Evolutionary conservation across 1,140 invertebrate genomes (phyloP).

Genomic region (Babylonia areolata): DNA sequence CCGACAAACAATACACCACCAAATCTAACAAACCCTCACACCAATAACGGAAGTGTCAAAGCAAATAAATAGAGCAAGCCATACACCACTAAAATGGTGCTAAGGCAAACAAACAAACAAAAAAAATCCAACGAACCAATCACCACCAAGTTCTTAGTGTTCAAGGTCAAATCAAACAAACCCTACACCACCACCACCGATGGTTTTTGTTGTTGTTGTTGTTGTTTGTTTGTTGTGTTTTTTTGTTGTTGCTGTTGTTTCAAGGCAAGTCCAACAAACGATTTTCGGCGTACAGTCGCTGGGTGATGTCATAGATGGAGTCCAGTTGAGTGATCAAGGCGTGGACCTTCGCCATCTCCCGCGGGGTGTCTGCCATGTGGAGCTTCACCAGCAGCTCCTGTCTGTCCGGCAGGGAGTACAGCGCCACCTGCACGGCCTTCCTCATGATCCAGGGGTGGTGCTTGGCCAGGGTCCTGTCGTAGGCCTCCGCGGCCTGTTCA

Average conservation of each 20-base stretch:
- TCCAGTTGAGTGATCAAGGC: conserved; percentile 37
- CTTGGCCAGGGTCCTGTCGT: conserved; percentile 88
- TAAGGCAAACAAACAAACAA: no score
- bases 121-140: not conserved
- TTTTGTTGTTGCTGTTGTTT: not conserved
- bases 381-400: conserved; percentile 57
- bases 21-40: no score
- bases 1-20: no score
- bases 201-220: not conserved
- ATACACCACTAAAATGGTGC: no score
- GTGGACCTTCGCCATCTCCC: conserved; percentile 40
- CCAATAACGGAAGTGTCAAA: no score
- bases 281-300: conserved; percentile 43
- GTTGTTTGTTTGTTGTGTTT: no score
- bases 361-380: conserved; percentile 47
- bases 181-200: not conserved
- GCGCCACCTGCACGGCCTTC: conserved; percentile 86
- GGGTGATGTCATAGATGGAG: conserved; percentile 41
- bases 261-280: conserved; percentile 52
- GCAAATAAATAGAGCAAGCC: no score
- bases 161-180: not conserved
- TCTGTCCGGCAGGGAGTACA: conserved; percentile 88
- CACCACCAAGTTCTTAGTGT: not conserved
- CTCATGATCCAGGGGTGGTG: conserved; percentile 86
- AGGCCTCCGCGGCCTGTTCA: conserved; percentile 85